Evolutionary conservation across 2,797 vertebrate species (phyloP).

Genomic region (Harpagifer antarcticus): DNA sequence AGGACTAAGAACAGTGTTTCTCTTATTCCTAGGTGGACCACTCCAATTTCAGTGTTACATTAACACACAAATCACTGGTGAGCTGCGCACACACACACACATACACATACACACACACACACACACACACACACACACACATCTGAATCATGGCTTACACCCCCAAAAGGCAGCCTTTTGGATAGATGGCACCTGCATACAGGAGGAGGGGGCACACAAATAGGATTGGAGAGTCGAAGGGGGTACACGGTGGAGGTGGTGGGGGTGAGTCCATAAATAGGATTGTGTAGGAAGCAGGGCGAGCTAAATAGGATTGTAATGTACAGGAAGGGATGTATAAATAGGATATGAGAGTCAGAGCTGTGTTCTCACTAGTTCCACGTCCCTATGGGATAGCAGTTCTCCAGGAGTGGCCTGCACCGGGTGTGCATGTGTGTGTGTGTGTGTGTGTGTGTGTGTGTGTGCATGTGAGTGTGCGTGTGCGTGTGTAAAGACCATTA

Average conservation of each 20-base stretch:
- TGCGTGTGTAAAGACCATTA: conserved; percentile 79
- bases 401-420: conserved; percentile 58
- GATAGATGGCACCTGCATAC: conserved; percentile 82
- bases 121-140: conserved; percentile 47
- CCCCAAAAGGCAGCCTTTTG: conserved; percentile 70
- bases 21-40: conserved; percentile 65
- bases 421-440: conserved; percentile 20
- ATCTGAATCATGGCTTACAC: conserved; percentile 64
- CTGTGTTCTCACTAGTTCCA: conserved; percentile 79
- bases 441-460: conserved; percentile 24
- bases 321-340: conserved; percentile 82
- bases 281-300: conserved; percentile 81
- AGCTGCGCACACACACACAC: background rate
- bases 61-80: conserved; percentile 70
- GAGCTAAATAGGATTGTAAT: conserved; percentile 85
- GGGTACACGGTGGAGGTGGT: conserved; percentile 44
- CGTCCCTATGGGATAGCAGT: conserved; percentile 73
- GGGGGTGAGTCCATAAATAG: conserved; percentile 79
- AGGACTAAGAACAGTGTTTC: conserved; percentile 57
- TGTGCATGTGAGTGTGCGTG: conserved; percentile 25
- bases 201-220: conserved; percentile 80
- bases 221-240: conserved; percentile 74
- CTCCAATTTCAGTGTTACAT: conserved; percentile 78
- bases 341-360: conserved; percentile 82
- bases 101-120: conserved; percentile 13